A percentile compares a stretch with the other conserved stretches of the same genome.
phyloP scores from a whole-genome alignment of 2,888 invertebrate genomes.

The Drosophila phalerata region DNA sequence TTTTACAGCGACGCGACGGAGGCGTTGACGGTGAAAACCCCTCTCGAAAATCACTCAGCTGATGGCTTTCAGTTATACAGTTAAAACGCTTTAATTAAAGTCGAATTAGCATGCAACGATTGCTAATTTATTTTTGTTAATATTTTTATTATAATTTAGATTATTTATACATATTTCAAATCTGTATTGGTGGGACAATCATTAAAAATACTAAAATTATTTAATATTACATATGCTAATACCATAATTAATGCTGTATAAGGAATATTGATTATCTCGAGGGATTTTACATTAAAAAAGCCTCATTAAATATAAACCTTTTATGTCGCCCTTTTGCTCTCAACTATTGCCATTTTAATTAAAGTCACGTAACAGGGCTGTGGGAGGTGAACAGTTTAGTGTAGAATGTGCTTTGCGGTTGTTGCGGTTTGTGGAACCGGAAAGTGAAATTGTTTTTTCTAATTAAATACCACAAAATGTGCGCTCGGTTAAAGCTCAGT shows the following conservation, averaged over 20 bases:
- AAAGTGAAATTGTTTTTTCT: conserved; percentile 19
- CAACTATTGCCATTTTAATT: conserved; percentile 34
- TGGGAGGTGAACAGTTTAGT: conserved; percentile 18
- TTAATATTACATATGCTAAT: background rate
- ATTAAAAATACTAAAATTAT: background rate
- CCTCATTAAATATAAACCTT: conserved; percentile 18
- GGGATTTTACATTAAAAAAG: conserved; percentile 11
- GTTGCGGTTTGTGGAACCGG: background rate
- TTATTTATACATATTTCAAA: background rate
- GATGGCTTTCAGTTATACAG: conserved; percentile 2
- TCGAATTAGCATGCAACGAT: background rate
- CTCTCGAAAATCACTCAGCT: conserved; percentile 16
- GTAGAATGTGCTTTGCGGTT: conserved; percentile 19
- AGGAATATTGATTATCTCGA: conserved; percentile 16
- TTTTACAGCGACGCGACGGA: conserved; percentile 10
- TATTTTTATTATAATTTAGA: background rate
- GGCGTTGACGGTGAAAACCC: background rate
- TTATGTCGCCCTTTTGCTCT: background rate
- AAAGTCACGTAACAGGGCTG: background rate
- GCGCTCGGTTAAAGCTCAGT: conserved; percentile 6
- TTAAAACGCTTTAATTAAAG: background rate
- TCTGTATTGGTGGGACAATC: background rate
- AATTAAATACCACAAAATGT: conserved; percentile 37
- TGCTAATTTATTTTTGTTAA: conserved; percentile 17
- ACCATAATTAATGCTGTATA: background rate